A percentile compares a stretch with the other conserved stretches of the same genome.
phyloP scores from a whole-genome alignment of 2,888 invertebrate species.

The Leucoptera coffeella region DNA sequence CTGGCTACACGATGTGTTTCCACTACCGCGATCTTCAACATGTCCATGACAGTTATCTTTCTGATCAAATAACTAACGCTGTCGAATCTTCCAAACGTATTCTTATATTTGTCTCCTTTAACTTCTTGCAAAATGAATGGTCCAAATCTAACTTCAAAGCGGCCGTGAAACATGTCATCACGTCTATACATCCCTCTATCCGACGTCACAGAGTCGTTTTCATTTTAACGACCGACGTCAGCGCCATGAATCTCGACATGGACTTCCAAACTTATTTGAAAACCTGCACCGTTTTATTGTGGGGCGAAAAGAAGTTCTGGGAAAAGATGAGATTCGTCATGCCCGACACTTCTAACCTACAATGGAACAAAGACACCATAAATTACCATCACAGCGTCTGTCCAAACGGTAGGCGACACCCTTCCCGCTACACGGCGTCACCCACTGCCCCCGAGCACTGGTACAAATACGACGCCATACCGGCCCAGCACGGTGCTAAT shows the following conservation, averaged over 20 bases:
- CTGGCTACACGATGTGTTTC: constrained; percentile 58
- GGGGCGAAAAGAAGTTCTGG: constrained; percentile 86
- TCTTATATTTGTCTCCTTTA: constrained; percentile 72
- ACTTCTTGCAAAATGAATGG: constrained; percentile 81
- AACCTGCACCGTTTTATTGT: constrained; percentile 65
- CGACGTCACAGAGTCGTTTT: constrained; percentile 55
- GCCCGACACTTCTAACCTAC: constrained; percentile 65
- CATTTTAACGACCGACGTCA: constrained; percentile 58
- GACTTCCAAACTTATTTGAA: constrained; percentile 68
- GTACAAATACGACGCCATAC: constrained; percentile 63
- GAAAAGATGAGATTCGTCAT: constrained; percentile 77
- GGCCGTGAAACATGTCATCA: constrained; percentile 67
- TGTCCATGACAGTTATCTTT: constrained; percentile 55
- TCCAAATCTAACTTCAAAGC: constrained; percentile 72
- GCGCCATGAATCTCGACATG: constrained; percentile 66
- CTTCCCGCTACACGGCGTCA: constrained; percentile 63
- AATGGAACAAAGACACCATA: constrained; percentile 53
- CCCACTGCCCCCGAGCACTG: constrained; percentile 67
- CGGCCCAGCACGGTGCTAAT: constrained; percentile 46
- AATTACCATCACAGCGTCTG: constrained; percentile 47
- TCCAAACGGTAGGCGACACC: constrained; percentile 54
- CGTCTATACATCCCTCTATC: constrained; percentile 58
- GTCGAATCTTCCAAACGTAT: constrained; percentile 63
- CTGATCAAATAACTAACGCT: constrained; percentile 57
- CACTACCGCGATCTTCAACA: constrained; percentile 61